These are phyloP conservation scores for Acleris holmiana DNA, from an alignment of 2,888 invertebrate genomes.

Conservation along the genomic window DNA sequence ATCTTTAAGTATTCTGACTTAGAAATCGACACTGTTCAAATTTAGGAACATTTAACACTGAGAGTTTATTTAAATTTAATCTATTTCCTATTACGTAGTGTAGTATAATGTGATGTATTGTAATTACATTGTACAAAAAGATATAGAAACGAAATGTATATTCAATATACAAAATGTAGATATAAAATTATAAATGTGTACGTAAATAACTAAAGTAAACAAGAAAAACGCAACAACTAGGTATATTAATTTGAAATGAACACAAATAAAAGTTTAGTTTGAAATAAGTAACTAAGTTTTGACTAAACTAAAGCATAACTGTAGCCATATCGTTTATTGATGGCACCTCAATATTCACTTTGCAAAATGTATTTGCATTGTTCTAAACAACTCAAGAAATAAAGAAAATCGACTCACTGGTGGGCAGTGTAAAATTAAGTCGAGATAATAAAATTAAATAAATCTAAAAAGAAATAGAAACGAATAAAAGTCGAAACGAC, in stretches of 20 bases:
- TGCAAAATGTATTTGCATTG: slow-evolving; percentile 56
- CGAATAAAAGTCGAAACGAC: slow-evolving; percentile 26
- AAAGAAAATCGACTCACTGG: slow-evolving; percentile 38
- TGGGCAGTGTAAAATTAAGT: slow-evolving; percentile 28
- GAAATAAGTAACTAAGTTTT: slow-evolving; percentile 63
- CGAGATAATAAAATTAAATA: slow-evolving; percentile 26
- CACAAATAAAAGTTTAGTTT: slow-evolving; percentile 71
- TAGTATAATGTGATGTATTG: slow-evolving; percentile 57
- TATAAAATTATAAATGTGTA: slow-evolving; percentile 47
- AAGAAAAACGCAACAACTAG: slow-evolving; percentile 63
- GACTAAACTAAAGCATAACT: slow-evolving; percentile 68
- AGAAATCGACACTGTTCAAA: slow-evolving; percentile 77
- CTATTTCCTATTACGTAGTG: slow-evolving; percentile 75
- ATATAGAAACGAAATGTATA: slow-evolving; percentile 61
- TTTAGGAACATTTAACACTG: slow-evolving; percentile 84
- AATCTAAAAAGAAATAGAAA: slow-evolving; percentile 30
- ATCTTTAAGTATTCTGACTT: slow-evolving; percentile 60
- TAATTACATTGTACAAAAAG: slow-evolving; percentile 63
- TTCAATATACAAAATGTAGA: slow-evolving; percentile 52
- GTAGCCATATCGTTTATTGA: slow-evolving; percentile 75
- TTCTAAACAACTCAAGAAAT: slow-evolving; percentile 38
- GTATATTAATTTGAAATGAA: slow-evolving; percentile 65
- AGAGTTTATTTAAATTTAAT: slow-evolving; percentile 77
- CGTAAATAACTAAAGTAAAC: slow-evolving; percentile 45
- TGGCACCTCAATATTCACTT: slow-evolving; percentile 82